phyloP scores from a whole-genome alignment of 2,888 invertebrate genomes.

The Cheilosia scutellata region DNA sequence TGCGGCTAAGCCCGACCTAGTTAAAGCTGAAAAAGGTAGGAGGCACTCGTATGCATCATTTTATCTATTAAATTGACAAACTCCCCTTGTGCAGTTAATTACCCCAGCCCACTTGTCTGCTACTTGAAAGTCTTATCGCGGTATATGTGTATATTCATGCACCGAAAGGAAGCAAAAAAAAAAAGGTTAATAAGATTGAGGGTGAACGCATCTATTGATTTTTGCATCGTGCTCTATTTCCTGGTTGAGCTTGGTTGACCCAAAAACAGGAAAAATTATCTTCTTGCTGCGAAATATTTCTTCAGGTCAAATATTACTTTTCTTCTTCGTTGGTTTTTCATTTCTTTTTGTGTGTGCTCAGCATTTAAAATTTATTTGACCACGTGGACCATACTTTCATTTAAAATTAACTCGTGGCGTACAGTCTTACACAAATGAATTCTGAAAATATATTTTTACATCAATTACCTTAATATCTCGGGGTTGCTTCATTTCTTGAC shows the following conservation, averaged over 20 bases:
- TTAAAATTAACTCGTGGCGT: neutral
- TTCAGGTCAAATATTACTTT: conserved; percentile 6
- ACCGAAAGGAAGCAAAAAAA: conserved; percentile 35
- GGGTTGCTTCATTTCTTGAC: conserved; percentile 93
- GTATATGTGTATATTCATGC: neutral
- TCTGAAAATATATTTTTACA: neutral
- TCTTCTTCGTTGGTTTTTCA: neutral
- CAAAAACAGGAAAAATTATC: conserved; percentile 31
- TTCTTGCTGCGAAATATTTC: conserved; percentile 19
- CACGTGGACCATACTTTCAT: neutral
- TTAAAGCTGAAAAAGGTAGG: conserved; percentile 28
- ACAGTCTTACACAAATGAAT: neutral
- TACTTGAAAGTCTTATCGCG: conserved; percentile 19
- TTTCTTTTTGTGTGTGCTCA: neutral
- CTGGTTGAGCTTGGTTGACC: conserved; percentile 53
- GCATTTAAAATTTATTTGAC: neutral
- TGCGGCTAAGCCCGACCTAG: conserved; percentile 56
- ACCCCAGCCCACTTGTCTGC: conserved; percentile 18
- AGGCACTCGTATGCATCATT: conserved; percentile 40
- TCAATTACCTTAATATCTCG: conserved; percentile 90
- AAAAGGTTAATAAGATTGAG: conserved; percentile 66
- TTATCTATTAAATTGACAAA: conserved; percentile 57
- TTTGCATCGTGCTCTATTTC: conserved; percentile 58
- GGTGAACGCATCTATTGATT: conserved; percentile 72
- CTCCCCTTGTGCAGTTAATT: conserved; percentile 48